Evolutionary conservation across 2,888 invertebrate genomes (phyloP).

Genomic region (Tanytarsus gracilentus): DNA sequence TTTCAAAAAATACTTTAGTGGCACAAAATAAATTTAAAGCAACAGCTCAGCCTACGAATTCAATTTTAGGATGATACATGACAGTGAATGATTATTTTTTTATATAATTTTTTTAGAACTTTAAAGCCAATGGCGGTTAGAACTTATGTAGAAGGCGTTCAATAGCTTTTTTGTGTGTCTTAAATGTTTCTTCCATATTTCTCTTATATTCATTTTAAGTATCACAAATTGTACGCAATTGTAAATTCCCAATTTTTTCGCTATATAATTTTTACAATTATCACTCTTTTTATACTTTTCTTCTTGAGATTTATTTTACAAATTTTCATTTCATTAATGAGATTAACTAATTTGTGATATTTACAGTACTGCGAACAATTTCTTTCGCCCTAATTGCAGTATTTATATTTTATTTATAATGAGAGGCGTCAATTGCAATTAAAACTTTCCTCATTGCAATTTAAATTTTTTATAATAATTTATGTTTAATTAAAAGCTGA

Average conservation of each 20-base stretch:
- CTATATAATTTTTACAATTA: constrained; percentile 5
- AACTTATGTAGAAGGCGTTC: neutral
- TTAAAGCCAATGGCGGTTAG: neutral
- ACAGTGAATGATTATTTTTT: too few relatives aligned
- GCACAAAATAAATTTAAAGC: too few relatives aligned
- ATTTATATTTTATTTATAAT: neutral
- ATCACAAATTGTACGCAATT: constrained; percentile 28
- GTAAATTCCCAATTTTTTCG: constrained; percentile 18
- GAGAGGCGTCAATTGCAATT: constrained; percentile 2
- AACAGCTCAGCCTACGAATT: too few relatives aligned
- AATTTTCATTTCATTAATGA: neutral
- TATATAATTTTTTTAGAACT: neutral
- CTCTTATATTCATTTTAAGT: neutral
- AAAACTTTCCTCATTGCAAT: too few relatives aligned
- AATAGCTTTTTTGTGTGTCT: neutral
- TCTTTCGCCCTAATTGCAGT: neutral
- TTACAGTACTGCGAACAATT: neutral
- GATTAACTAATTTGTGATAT: neutral
- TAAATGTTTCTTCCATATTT: neutral
- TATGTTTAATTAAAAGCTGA: too few relatives aligned
- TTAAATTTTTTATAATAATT: too few relatives aligned
- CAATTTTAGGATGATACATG: too few relatives aligned
- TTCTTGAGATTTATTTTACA: neutral
- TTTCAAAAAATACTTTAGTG: too few relatives aligned
- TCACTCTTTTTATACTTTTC: neutral